phyloP scores from a whole-genome alignment of 2,113 vertebrate genomes.

The Platichthys stellatus region DNA sequence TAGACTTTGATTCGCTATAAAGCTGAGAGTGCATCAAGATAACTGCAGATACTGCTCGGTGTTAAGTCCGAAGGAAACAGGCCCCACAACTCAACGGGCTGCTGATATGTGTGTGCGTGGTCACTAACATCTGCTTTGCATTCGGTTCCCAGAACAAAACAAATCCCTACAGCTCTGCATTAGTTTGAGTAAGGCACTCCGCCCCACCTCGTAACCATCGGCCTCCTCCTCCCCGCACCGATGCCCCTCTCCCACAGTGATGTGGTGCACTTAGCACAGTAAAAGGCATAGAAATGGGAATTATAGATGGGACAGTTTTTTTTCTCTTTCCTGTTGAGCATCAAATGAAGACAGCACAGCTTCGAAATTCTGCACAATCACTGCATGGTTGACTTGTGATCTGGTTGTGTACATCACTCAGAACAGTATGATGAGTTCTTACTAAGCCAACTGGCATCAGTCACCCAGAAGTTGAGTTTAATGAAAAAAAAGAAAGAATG shows the following conservation, averaged over 20 bases:
- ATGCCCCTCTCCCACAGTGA: constrained; percentile 81
- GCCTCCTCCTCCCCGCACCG: constrained; percentile 54
- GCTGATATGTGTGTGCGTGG: constrained; percentile 63
- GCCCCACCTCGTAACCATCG: constrained; percentile 68
- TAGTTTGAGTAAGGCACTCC: constrained; percentile 81
- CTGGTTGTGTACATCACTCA: constrained; percentile 55
- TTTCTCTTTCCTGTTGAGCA: constrained; percentile 49
- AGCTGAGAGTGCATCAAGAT: constrained; percentile 66
- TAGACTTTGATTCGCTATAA: constrained; percentile 37
- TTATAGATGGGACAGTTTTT: constrained; percentile 57
- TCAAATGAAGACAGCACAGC: constrained; percentile 70
- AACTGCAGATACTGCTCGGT: constrained; percentile 53
- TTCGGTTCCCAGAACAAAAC: constrained; percentile 56
- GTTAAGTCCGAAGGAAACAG: constrained; percentile 42
- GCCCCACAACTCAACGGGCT: constrained; percentile 51
- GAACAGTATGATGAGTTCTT: constrained; percentile 58
- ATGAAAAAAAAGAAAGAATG: constrained; percentile 5
- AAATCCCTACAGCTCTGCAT: constrained; percentile 64
- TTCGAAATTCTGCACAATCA: constrained; percentile 66
- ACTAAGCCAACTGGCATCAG: constrained; percentile 62
- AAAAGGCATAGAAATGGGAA: constrained; percentile 79
- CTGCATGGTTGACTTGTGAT: constrained; percentile 56
- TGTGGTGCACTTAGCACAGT: constrained; percentile 84
- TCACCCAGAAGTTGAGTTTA: constrained; percentile 46
- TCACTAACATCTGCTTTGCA: constrained; percentile 52